A percentile compares a stretch with the other conserved stretches of the same genome.
These are phyloP conservation scores for Cataglyphis hispanica DNA, from an alignment of 1,140 invertebrate genomes.

Conservation along the genomic window DNA sequence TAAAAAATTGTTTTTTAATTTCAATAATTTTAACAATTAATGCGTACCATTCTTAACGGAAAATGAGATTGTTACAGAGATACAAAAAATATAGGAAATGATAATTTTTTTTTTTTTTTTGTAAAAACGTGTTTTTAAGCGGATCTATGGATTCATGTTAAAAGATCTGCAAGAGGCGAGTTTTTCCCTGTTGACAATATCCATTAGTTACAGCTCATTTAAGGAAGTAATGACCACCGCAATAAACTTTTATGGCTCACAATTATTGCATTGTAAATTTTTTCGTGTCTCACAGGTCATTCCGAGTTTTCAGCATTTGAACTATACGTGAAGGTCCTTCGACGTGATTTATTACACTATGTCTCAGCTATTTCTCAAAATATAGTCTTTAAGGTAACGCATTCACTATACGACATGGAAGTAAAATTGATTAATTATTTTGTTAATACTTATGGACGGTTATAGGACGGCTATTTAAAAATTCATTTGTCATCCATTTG, in stretches of 20 bases:
- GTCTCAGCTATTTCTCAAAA: background rate
- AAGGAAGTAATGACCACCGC: slow-evolving; percentile 71
- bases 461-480: background rate
- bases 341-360: slow-evolving; percentile 61
- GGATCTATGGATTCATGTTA: background rate
- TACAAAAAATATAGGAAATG: slow-evolving; percentile 70
- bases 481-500: background rate
- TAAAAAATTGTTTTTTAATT: background rate
- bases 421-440: background rate
- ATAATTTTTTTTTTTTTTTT: background rate
- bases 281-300: slow-evolving; percentile 66
- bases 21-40: background rate
- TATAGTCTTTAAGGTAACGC: background rate
- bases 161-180: slow-evolving; percentile 5
- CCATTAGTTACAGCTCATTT: slow-evolving; percentile 74
- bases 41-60: slow-evolving; percentile 56
- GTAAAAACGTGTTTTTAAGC: background rate
- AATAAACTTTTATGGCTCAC: slow-evolving; percentile 82
- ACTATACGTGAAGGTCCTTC: background rate
- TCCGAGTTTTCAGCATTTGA: background rate
- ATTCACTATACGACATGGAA: background rate
- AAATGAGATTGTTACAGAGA: slow-evolving; percentile 41
- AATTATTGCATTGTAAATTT: slow-evolving; percentile 80
- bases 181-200: slow-evolving; percentile 77
- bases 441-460: background rate